A percentile compares a stretch with the other conserved stretches of the same genome.
Conservation (phyloP, 2,797 vertebrate genomes). For the Dryobates pubescens region DNA sequence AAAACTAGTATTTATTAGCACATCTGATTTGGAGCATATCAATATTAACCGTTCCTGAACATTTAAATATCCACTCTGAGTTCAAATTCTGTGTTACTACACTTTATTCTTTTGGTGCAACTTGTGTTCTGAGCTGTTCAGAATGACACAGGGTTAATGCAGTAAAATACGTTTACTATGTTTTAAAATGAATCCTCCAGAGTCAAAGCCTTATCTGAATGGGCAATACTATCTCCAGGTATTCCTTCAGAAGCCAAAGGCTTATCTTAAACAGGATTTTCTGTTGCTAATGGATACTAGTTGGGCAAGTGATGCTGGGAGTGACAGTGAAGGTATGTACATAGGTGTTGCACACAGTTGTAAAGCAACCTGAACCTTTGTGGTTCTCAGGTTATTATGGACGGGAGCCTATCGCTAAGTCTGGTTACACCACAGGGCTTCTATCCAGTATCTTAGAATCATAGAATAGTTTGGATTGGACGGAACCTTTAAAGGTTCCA, state of each 20-base stretch:
- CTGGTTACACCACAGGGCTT: not conserved
- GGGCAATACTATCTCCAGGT: not conserved
- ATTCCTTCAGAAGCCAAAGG: not conserved
- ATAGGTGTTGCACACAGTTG: not conserved
- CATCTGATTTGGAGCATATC: not conserved
- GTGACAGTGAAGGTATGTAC: not conserved
- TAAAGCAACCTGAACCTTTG: not conserved
- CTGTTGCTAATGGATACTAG: not conserved
- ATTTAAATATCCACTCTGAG: not conserved
- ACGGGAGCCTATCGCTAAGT: not conserved
- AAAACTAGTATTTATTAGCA: not conserved
- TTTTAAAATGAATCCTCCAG: not conserved
- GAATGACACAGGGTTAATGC: not conserved
- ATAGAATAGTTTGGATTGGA: no score
- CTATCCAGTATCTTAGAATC: not conserved
- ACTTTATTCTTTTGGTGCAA: not conserved
- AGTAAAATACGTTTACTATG: not conserved
- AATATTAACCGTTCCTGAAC: not conserved
- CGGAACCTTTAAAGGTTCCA: no score
- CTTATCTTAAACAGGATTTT: not conserved
- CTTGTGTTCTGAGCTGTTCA: not conserved
- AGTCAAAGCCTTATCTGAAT: not conserved
- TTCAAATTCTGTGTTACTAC: not conserved
- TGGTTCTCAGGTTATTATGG: not conserved
- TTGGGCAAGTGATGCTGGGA: not conserved